Evolutionary conservation across 2,113 vertebrate species (phyloP).

Genomic region (Oryzias melastigma): DNA sequence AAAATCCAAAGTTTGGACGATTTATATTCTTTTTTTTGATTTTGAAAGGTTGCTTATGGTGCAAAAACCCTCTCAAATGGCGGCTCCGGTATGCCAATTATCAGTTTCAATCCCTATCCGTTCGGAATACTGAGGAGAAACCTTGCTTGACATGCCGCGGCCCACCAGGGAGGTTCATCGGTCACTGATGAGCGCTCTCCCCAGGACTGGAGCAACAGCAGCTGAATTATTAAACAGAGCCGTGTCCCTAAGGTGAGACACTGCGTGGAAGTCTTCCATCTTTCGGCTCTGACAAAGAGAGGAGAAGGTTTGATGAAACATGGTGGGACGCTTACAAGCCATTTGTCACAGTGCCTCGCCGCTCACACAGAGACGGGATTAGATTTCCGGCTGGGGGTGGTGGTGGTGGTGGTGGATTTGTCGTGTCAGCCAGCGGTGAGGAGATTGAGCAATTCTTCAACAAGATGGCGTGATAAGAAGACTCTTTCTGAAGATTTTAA

Average conservation of each 20-base stretch:
- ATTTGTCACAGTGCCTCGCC: conserved; percentile 59
- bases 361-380: conserved; percentile 51
- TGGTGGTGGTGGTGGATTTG: conserved; percentile 34
- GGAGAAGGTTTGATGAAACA: conserved; percentile 58
- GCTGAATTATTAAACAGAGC: conserved; percentile 70
- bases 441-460: conserved; percentile 44
- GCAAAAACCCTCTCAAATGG: not conserved
- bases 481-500: conserved; percentile 43
- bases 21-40: no score
- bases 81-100: conserved; percentile 16
- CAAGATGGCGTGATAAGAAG: conserved; percentile 30
- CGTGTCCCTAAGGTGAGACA: conserved; percentile 53
- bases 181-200: conserved; percentile 64
- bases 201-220: conserved; percentile 63
- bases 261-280: conserved; percentile 64
- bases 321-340: conserved; percentile 61
- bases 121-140: not conserved
- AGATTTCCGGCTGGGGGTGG: conserved; percentile 48
- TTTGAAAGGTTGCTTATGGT: conserved; percentile 6
- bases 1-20: no score
- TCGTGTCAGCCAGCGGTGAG: conserved; percentile 19
- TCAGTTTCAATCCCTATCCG: conserved; percentile 13
- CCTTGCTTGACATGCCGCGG: conserved; percentile 10
- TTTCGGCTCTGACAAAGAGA: conserved; percentile 56
- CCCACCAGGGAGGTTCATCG: conserved; percentile 49